phyloP scores from a whole-genome alignment of 2,888 invertebrate genomes.

The Sphecodes monilicornis region DNA sequence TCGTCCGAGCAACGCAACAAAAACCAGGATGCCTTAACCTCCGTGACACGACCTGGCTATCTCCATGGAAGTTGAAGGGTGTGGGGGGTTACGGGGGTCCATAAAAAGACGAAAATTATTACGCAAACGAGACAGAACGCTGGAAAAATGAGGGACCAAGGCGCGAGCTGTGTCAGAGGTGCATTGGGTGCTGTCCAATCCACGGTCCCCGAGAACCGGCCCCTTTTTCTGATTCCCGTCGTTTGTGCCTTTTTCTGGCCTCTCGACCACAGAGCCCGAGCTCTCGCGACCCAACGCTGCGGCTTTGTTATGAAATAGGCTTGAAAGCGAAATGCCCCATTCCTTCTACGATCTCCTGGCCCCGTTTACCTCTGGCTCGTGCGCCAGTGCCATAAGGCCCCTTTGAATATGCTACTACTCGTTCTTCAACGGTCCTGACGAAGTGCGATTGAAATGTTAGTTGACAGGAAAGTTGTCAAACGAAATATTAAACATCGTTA shows the following conservation, averaged over 20 bases:
- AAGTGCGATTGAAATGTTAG: no score
- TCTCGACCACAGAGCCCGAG: slow-evolving; percentile 71
- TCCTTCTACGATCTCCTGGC: slow-evolving; percentile 19
- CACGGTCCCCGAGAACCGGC: slow-evolving; percentile 16
- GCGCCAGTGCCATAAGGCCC: slow-evolving; percentile 7
- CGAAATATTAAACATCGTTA: no score
- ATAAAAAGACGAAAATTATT: slow-evolving; percentile 19
- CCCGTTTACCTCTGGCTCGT: slow-evolving; percentile 1
- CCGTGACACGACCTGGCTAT: not conserved
- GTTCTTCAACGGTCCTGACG: no score
- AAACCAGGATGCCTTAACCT: not conserved
- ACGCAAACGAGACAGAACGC: slow-evolving; percentile 7
- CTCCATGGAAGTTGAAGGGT: not conserved
- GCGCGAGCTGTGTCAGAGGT: slow-evolving; percentile 43
- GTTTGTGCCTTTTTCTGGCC: not conserved
- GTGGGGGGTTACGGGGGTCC: not conserved
- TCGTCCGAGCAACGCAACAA: not conserved
- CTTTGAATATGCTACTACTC: not conserved
- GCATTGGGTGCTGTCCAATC: slow-evolving; percentile 31
- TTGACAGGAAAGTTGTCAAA: no score
- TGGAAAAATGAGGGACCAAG: slow-evolving; percentile 50
- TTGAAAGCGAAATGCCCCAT: slow-evolving; percentile 77
- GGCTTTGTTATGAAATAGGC: slow-evolving; percentile 80
- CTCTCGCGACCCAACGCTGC: slow-evolving; percentile 68
- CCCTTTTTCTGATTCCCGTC: slow-evolving; percentile 51